Conservation (phyloP, 1,140 invertebrate genomes). For the Vollenhovia emeryi region DNA sequence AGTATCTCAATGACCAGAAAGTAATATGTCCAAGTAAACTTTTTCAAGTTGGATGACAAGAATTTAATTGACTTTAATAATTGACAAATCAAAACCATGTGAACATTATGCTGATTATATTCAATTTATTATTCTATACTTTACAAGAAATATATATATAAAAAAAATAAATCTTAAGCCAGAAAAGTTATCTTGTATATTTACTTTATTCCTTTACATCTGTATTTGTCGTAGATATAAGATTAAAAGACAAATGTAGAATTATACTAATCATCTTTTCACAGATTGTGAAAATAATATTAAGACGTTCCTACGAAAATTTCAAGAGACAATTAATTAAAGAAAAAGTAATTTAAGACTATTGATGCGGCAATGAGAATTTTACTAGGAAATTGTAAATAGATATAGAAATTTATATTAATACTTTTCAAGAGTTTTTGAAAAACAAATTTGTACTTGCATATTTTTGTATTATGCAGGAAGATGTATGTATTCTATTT, state of each 20-base stretch:
- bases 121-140: slow-evolving; percentile 47
- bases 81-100: slow-evolving; percentile 33
- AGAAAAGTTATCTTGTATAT: slow-evolving; percentile 26
- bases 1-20: background rate
- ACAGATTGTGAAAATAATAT: slow-evolving; percentile 16
- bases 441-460: background rate
- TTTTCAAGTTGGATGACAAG: background rate
- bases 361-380: background rate
- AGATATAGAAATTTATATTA: background rate
- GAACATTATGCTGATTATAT: slow-evolving; percentile 26
- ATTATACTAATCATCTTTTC: background rate
- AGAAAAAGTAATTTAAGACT: background rate
- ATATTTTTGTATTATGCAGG: background rate
- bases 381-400: background rate
- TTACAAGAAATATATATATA: slow-evolving; percentile 23
- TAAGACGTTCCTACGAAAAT: background rate
- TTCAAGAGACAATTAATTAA: background rate
- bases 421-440: background rate
- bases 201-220: background rate
- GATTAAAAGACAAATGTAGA: no score
- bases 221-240: no score
- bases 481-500: background rate
- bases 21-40: background rate
- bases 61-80: slow-evolving; percentile 12
- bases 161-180: slow-evolving; percentile 46